phyloP scores from a whole-genome alignment of 2,113 vertebrate genomes.

The Leptodactylus fuscus region DNA sequence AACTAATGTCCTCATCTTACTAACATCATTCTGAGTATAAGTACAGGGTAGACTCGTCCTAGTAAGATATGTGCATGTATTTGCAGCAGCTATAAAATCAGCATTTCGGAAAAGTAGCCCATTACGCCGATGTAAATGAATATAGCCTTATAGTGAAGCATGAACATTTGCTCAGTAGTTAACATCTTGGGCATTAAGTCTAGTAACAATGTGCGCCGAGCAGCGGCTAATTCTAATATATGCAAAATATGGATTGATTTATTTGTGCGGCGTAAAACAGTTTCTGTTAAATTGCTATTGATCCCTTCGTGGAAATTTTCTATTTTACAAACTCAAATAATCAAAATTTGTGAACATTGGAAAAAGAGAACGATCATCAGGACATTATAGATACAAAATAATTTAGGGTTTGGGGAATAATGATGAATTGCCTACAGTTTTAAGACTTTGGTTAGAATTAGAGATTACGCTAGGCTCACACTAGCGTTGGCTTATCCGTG shows the following conservation, averaged over 20 bases:
- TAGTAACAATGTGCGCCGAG: not conserved
- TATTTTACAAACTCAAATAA: not conserved
- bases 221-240: not conserved
- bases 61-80: not conserved
- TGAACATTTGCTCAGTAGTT: not conserved
- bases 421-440: not conserved
- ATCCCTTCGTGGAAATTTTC: not conserved
- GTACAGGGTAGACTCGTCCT: not conserved
- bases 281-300: not conserved
- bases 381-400: not conserved
- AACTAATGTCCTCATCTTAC: not conserved
- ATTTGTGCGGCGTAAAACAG: not conserved
- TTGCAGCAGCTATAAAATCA: not conserved
- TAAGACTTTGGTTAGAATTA: no score
- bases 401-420: not conserved
- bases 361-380: not conserved
- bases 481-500: no score
- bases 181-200: not conserved
- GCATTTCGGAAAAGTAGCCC: not conserved
- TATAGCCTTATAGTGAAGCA: no score
- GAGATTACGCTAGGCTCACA: no score
- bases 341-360: not conserved
- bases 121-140: not conserved
- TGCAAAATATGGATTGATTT: slow-evolving; percentile 9
- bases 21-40: not conserved